A percentile compares a stretch with the other conserved stretches of the same genome.
Conservation (phyloP, 2,888 invertebrate genomes). For the Mesochorus sp. region DNA sequence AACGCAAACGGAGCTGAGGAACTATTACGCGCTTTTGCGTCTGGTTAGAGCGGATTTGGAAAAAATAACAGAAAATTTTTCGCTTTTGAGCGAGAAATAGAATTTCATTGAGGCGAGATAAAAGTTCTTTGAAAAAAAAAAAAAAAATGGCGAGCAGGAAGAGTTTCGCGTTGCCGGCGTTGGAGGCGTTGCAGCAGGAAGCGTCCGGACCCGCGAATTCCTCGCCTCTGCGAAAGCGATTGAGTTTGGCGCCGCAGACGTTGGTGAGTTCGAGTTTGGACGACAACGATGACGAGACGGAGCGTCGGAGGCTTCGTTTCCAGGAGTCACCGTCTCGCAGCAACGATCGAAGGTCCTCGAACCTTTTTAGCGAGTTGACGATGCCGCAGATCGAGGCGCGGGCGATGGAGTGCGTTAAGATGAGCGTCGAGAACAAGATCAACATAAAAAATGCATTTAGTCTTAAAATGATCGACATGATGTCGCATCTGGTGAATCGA, state of each 20-base stretch:
- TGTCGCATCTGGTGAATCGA: conserved; percentile 89
- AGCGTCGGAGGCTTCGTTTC: conserved; percentile 68
- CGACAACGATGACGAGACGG: conserved; percentile 77
- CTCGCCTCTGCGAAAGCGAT: conserved; percentile 65
- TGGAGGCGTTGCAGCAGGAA: conserved; percentile 39
- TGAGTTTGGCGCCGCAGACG: conserved; percentile 15
- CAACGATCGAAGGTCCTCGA: conserved; percentile 70
- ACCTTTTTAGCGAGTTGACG: conserved; percentile 68
- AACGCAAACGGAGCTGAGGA: conserved; percentile 63
- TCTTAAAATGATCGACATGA: conserved; percentile 92
- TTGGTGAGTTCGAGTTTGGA: conserved; percentile 2
- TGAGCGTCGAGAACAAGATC: conserved; percentile 85
- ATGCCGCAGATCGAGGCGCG: conserved; percentile 70
- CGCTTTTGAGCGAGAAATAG: conserved; percentile 37
- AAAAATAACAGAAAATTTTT: conserved; percentile 62
- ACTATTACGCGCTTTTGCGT: conserved; percentile 64
- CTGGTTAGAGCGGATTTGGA: conserved; percentile 67
- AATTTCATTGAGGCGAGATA: not conserved
- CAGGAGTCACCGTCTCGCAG: conserved; percentile 21
- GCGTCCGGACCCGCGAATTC: not conserved
- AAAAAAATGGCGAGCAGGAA: conserved; percentile 38
- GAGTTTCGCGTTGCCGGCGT: conserved; percentile 35
- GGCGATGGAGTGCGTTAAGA: conserved; percentile 75
- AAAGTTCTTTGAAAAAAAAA: not conserved
- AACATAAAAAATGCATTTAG: conserved; percentile 95